Evolutionary conservation across 2,888 invertebrate species (phyloP), one percentile per base, ranked within the genome.

Genomic region (Catonia carolina): DNA sequence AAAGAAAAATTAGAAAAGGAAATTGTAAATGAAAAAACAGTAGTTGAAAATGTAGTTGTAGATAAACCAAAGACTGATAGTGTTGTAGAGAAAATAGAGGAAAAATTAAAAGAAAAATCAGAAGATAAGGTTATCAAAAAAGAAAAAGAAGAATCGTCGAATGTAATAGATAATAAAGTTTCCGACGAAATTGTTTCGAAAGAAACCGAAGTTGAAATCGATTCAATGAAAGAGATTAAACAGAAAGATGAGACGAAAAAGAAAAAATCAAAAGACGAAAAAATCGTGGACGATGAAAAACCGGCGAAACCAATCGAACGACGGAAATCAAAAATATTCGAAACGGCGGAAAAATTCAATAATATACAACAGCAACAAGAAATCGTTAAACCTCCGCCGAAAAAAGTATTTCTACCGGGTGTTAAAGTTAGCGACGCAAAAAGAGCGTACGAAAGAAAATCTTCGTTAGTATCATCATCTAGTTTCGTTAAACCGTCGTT

Each of bases 391-490:
- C 76, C 78, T 49, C 88, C 88, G 69, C 85, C 85, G 33, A 89
- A 88, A 72, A 91, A 89, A 72, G 77, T 89, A 51, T 82, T 87
- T 62, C 85, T 90, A 68, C 86, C 89, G 27, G 79, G 80, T 31
- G 88, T 89, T 14, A 90, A 86, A 70, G 90, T 92, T 1, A 89
- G 87, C 53, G 90, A 86, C 69, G 90, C 87, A 65, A 91, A 90
- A 66, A 86, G 86, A 66, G 89, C 88, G 66, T 92, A 89, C 68
- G 90, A 92, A 71, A 78, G 87, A 53, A 84, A 85, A 84, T 49
- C 75, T 84, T 37, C 71, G 68, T 3, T 76, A 75, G 59, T 61
- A 45, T 65, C 69, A 17, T 66, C 72, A 10, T 71, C 72, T 55
- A 65, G 73, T 22, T 69, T 70, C 49, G 69, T 70, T n/a, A 53